These are phyloP conservation scores for Spea multiplicata DNA, from an alignment of 2,113 vertebrate genomes.

Conservation along the genomic window DNA sequence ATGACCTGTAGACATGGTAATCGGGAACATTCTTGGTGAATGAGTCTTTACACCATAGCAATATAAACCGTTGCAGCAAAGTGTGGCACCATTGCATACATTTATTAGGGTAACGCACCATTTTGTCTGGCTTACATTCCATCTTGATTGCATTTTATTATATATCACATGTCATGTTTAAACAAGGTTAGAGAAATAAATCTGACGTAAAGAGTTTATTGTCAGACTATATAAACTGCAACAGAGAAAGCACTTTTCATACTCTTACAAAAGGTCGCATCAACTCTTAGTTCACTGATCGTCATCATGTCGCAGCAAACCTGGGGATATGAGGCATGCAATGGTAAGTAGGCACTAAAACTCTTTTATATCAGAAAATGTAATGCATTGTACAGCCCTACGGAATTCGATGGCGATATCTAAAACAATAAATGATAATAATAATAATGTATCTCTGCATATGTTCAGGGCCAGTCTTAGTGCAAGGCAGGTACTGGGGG, in stretches of 20 bases:
- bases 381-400: too few species aligned
- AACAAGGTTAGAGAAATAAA: conserved; percentile 14
- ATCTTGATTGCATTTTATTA: conserved; percentile 15
- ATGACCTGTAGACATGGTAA: too few species aligned
- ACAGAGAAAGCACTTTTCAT: not conserved
- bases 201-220: not conserved
- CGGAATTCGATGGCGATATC: too few species aligned
- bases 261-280: not conserved
- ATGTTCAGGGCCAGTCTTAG: too few species aligned
- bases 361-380: not conserved
- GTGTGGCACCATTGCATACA: conserved; percentile 9
- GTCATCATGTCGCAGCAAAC: conserved; percentile 5
- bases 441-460: not conserved
- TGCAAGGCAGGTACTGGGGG: too few species aligned
- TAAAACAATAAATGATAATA: not conserved
- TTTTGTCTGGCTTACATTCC: not conserved
- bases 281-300: not conserved
- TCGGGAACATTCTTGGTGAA: too few species aligned
- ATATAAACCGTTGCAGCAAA: not conserved
- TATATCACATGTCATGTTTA: conserved; percentile 1
- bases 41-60: not conserved
- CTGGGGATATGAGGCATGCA: conserved; percentile 39
- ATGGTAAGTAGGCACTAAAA: conserved; percentile 28
- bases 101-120: conserved; percentile 16
- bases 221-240: conserved; percentile 20